A percentile compares a stretch with the other conserved stretches of the same genome.
Conservation (phyloP, 2,888 invertebrate genomes). For the Acrobasis suavella region DNA sequence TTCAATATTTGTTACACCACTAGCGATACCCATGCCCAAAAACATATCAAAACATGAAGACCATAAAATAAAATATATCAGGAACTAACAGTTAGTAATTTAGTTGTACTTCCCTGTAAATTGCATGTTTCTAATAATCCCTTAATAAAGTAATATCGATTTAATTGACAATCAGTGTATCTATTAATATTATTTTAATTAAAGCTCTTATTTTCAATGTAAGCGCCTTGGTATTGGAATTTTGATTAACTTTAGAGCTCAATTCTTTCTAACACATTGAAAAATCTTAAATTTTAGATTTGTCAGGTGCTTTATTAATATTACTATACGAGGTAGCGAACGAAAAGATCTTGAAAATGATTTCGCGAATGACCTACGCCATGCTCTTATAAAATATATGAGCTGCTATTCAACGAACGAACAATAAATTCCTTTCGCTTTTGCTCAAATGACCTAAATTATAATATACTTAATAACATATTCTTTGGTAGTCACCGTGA, state of each 20-base stretch:
- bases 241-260: too few relatives aligned
- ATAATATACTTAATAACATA: background rate
- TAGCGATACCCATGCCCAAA: background rate
- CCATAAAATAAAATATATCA: background rate
- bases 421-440: slow-evolving; percentile 17
- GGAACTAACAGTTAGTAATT: background rate
- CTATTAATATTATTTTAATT: too few relatives aligned
- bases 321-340: too few relatives aligned
- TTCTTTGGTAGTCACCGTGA: slow-evolving; percentile 33
- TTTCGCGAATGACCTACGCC: slow-evolving; percentile 12
- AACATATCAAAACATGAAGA: background rate
- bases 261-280: background rate
- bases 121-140: background rate
- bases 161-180: too few relatives aligned
- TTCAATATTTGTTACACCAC: too few relatives aligned
- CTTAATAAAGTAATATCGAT: too few relatives aligned
- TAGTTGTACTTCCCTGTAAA: background rate
- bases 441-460: slow-evolving; percentile 15
- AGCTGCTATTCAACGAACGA: slow-evolving; percentile 30
- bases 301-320: too few relatives aligned
- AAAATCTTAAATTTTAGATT: too few relatives aligned
- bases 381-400: background rate
- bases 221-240: too few relatives aligned
- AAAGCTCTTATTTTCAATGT: too few relatives aligned
- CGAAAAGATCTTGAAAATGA: background rate